Evolutionary conservation across 2,888 invertebrate species (phyloP).

Genomic region (Amphipyra berbera): DNA sequence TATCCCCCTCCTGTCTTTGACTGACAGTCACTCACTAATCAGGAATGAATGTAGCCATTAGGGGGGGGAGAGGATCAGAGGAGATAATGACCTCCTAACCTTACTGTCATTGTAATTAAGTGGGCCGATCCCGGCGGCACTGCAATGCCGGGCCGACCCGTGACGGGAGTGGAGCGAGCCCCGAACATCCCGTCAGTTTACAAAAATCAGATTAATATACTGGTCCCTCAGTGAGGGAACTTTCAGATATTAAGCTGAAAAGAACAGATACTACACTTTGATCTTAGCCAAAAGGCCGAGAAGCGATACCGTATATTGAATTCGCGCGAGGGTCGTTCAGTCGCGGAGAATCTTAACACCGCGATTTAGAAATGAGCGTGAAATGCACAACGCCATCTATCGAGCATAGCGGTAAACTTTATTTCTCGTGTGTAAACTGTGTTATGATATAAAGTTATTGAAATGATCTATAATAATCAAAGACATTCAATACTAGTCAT

Average conservation of each 20-base stretch:
- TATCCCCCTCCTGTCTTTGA: no score
- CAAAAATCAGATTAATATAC: constrained; percentile 30
- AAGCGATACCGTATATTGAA: not conserved
- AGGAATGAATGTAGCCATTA: no score
- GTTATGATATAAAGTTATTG: not conserved
- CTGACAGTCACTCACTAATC: no score
- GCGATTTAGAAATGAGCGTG: constrained; percentile 4
- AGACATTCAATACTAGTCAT: no score
- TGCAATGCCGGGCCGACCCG: constrained; percentile 11
- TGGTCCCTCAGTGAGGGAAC: constrained; percentile 29
- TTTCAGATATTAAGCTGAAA: constrained; percentile 31
- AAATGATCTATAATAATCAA: no score
- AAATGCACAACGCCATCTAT: constrained; percentile 13
- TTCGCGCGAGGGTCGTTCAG: not conserved
- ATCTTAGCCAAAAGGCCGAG: constrained; percentile 25
- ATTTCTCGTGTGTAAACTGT: not conserved
- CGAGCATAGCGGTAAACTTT: constrained; percentile 1
- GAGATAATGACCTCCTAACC: no score
- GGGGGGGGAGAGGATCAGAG: no score
- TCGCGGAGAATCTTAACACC: constrained; percentile 7
- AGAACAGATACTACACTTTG: constrained; percentile 24
- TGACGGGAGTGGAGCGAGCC: constrained; percentile 11
- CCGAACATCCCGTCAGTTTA: constrained; percentile 24
- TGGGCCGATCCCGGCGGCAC: constrained; percentile 15
- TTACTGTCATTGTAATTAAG: no score